Evolutionary conservation across 2,888 invertebrate species (phyloP), one percentile per base, ranked within the genome.

Genomic region (Hermodice carunculata): DNA sequence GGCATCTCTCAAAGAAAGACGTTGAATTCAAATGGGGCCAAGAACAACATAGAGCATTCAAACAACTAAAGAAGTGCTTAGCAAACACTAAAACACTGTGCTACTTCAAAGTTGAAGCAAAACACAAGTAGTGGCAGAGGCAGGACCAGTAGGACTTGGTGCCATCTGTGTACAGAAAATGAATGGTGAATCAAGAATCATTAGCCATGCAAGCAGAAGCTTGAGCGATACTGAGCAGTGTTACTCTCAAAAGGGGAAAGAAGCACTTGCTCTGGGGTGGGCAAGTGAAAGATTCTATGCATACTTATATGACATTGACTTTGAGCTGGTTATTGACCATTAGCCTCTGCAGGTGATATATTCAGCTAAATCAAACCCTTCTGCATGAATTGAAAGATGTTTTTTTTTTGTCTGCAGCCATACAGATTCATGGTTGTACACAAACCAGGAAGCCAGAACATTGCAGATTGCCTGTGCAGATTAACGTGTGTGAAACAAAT

Each of bases 341-440:
- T 51, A 52, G 29, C 51, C 49, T 4, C 52, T 60, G 28, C 54
- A 66, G 17, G 32, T 53, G 4, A 62, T 78, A 8, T 65, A 68
- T 28, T 43, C 42, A 6, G 44, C 34, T 11, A 69, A 19, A n/a
- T 67, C 75, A 11, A 77, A 69, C 28, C 71, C 67, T 11, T 62
- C 58, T 48, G 71, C 78, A 8, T 59, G 76, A 29, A 69, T 78
- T 0, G 69, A 77, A 60, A 32, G 77, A 32, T 75, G 76, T 75
- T 54, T 71, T n/a, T n/a, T 3, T 57, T 77, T 17, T 19, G 64
- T 42, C 52, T 75, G n/a, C 67, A 65, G 56, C 68, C 57, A 26
- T 73, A 71, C 44, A 57, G 34, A 26, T 67, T 66, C 34, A 32
- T 37, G 17, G 63, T 74, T 8, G 22, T 42, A 14, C 69, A 76